phyloP scores from a whole-genome alignment of 2,797 vertebrate genomes.

The Cottoperca gobio region DNA sequence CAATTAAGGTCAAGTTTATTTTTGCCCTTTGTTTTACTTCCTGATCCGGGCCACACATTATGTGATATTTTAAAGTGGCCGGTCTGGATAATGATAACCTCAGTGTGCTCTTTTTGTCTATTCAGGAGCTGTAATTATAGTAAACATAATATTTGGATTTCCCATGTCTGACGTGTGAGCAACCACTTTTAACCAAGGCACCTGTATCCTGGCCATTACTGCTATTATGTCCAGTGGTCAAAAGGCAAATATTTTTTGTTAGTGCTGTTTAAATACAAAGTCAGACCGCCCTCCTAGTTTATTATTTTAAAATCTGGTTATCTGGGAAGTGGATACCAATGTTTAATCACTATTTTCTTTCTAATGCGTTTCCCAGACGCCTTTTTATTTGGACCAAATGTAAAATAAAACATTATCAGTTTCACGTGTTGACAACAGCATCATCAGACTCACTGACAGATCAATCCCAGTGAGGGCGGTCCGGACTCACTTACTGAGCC shows the following conservation, averaged over 20 bases:
- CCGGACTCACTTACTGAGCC: constrained; percentile 26
- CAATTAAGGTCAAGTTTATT: constrained; percentile 63
- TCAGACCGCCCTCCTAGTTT: constrained; percentile 13
- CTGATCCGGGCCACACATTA: constrained; percentile 48
- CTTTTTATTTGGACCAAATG: constrained; percentile 6
- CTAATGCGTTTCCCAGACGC: background rate
- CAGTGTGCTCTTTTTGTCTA: constrained; percentile 53
- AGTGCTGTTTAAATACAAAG: background rate
- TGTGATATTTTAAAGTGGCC: constrained; percentile 64
- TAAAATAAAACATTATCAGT: constrained; percentile 37
- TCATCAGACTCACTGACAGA: constrained; percentile 47
- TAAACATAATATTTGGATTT: constrained; percentile 78
- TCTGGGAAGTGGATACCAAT: background rate
- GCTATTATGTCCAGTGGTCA: constrained; percentile 25
- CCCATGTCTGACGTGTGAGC: constrained; percentile 55
- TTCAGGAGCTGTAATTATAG: constrained; percentile 64
- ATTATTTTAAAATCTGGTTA: constrained; percentile 16
- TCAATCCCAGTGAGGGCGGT: constrained; percentile 42
- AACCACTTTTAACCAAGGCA: constrained; percentile 58
- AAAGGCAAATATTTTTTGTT: constrained; percentile 53
- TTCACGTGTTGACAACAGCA: constrained; percentile 37
- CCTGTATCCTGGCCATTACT: constrained; percentile 78
- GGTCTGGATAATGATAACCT: constrained; percentile 57
- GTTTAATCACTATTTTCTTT: background rate
- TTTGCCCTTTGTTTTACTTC: constrained; percentile 63